Conservation (phyloP, 2,113 vertebrate species). For the Hydrochoerus hydrochaeris region DNA sequence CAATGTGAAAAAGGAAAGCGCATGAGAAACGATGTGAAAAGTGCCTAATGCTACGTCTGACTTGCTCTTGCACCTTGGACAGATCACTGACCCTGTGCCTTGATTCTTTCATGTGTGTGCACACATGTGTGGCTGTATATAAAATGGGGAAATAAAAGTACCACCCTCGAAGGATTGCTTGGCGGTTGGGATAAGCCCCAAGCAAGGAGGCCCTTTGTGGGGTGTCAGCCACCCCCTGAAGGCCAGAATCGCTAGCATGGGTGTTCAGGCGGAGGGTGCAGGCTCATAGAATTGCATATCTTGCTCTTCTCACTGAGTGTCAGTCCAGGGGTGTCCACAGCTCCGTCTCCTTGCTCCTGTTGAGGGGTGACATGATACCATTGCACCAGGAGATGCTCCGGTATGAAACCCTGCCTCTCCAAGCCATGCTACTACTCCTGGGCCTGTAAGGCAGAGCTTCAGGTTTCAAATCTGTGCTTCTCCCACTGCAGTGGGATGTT, state of each 20-base stretch:
- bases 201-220: neutral
- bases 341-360: neutral
- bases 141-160: neutral
- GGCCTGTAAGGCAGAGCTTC: neutral
- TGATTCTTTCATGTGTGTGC: neutral
- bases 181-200: no score
- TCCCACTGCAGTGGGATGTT: neutral
- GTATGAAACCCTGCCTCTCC: neutral
- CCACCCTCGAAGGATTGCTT: neutral
- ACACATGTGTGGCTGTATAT: neutral
- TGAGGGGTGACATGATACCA: neutral
- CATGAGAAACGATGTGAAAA: neutral
- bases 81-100: neutral
- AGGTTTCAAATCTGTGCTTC: neutral
- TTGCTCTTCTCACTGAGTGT: neutral
- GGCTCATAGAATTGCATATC: neutral
- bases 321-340: fast-evolving
- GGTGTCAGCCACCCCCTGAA: fast-evolving
- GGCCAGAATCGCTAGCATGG: fast-evolving
- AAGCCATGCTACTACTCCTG: fast-evolving
- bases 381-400: fast-evolving
- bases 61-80: neutral
- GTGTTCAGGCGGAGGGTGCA: neutral
- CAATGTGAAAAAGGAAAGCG: neutral
- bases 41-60: neutral